Conservation (phyloP, 2,113 vertebrate genomes). For the Petromus typicus region DNA sequence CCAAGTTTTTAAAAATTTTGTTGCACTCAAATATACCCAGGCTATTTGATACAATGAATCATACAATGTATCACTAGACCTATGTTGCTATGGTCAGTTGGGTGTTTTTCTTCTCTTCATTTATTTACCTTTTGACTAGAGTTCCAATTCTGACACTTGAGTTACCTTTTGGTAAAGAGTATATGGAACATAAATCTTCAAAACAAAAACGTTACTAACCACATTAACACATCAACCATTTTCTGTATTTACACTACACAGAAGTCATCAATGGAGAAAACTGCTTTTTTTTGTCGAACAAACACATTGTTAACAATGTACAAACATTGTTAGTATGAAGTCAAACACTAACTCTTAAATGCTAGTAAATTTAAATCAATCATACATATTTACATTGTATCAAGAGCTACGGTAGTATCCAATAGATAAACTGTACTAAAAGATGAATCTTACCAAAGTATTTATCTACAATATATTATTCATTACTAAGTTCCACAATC, state of each 20-base stretch:
- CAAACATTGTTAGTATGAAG: constrained; percentile 23
- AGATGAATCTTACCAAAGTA: background rate
- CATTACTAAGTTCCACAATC: background rate
- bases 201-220: background rate
- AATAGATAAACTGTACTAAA: background rate
- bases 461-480: background rate
- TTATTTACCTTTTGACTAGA: background rate
- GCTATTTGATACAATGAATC: background rate
- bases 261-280: constrained; percentile 18
- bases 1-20: background rate
- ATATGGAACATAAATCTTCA: background rate
- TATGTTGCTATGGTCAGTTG: background rate
- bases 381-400: background rate
- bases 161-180: constrained; percentile 5
- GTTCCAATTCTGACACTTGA: background rate
- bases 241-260: background rate
- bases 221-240: background rate
- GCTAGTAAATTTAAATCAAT: constrained; percentile 19
- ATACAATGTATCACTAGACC: background rate
- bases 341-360: constrained; percentile 14
- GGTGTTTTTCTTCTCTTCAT: background rate
- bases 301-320: no score
- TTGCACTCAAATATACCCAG: background rate
- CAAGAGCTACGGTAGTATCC: background rate
- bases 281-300: background rate